Percentiles rank a stretch among this genome's conserved stretches.
Evolutionary conservation across 2,113 vertebrate species (phyloP).

Genomic region (Odontophorus gujanensis): DNA sequence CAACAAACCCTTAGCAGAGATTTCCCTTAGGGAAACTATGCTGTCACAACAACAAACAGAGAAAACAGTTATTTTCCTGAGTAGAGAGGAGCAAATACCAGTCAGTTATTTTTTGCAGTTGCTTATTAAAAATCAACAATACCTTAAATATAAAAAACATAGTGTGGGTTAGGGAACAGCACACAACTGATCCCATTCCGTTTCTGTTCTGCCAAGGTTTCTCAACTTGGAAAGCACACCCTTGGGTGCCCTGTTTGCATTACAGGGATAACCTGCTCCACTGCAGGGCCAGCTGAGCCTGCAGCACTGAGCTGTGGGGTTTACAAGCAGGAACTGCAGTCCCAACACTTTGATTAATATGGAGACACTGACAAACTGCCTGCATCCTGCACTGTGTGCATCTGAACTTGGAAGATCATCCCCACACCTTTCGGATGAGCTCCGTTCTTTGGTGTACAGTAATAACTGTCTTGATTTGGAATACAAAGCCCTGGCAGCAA

Average conservation of each 20-base stretch:
- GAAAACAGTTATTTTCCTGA: neutral
- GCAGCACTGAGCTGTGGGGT: neutral
- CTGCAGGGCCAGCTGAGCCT: neutral
- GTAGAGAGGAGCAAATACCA: neutral
- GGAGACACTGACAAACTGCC: neutral
- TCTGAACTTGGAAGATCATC: neutral
- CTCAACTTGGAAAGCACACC: too few species aligned
- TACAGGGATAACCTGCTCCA: neutral
- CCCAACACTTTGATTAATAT: neutral
- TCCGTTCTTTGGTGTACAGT: neutral
- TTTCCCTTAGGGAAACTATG: neutral
- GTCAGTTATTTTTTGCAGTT: neutral
- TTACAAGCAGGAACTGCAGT: neutral
- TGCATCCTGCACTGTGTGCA: fast-evolving
- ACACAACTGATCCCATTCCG: too few species aligned
- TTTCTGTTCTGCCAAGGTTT: too few species aligned
- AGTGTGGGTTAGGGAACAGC: neutral
- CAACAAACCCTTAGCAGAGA: too few species aligned
- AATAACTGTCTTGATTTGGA: neutral
- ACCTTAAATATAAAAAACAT: neutral
- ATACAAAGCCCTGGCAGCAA: neutral
- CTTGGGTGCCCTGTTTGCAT: too few species aligned
- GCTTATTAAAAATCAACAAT: neutral
- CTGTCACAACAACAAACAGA: neutral
- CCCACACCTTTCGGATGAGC: neutral